Base-by-base conservation (phyloP, 2,888 invertebrate species). In the Trypoxylon attenuatum region DNA sequence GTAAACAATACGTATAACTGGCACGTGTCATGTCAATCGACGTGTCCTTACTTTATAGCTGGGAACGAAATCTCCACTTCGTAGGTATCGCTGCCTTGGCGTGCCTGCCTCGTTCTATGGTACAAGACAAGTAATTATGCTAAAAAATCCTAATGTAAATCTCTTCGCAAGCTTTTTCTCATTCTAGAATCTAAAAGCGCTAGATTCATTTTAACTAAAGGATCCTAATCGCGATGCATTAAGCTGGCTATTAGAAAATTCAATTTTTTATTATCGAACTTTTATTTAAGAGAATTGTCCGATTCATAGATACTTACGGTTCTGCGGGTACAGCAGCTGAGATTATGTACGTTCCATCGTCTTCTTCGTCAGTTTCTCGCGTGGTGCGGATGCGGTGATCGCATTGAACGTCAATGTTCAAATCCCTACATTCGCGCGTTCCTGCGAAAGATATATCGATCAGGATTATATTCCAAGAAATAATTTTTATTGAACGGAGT, bases 11-110 rank as follows among this genome's bases (percentile, higher is more conserved):
- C 25, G 41, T 49, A n/a, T n/a, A n/a, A n/a, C 56, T 71, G 42
- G 56, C 62, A 52, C 62, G 25, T 73, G 51, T 50, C 58, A 39
- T 74, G 59, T 60, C n/a, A n/a, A 57, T 75, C 76, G 68, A 74
- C 64, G 64, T 67, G 46, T 77, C 85, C 91, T 94, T 93, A 96
- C 96, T 94, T 96, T 90, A 94, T 91, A 84, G 96, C 93, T 86
- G 96, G 96, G 92, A 96, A 96, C 87, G 95, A 92, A 88, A 97
- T 94, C 90, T 95, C 94, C 88, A 96, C 92, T 89, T 91, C 93
- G 91, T 97, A 97, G 81, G 95, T 95, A 89, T 96, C 95, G 87
- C 94, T 94, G 87, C 92, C 93, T 90, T 94, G 94, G 85, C 94
- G 91, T 87, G 94, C 94, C 89, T 95, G 94, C 87, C 95, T 93